Evolutionary conservation across 1,140 invertebrate species (phyloP).

Genomic region (Elymnias hypermnestra): DNA sequence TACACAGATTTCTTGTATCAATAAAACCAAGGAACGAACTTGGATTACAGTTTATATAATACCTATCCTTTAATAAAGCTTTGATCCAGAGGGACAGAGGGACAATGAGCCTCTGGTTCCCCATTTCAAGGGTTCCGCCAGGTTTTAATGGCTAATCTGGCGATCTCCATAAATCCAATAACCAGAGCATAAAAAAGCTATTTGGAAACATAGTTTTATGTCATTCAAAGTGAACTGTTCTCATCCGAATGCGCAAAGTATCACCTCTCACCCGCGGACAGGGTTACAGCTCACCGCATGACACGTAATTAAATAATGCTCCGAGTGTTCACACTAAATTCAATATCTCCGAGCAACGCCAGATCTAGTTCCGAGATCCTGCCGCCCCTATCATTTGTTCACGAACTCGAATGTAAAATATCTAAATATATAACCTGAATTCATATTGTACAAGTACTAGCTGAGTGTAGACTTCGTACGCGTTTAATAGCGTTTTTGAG

Average conservation of each 20-base stretch:
- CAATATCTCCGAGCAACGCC: slow-evolving; percentile 54
- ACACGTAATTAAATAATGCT: slow-evolving; percentile 73
- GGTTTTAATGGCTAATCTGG: too few relatives aligned
- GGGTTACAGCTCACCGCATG: slow-evolving; percentile 37
- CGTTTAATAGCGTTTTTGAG: too few relatives aligned
- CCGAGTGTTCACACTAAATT: slow-evolving; percentile 67
- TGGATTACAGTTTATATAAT: too few relatives aligned
- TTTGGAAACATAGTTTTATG: not conserved
- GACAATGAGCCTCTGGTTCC: too few relatives aligned
- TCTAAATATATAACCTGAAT: not conserved
- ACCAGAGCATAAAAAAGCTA: too few relatives aligned
- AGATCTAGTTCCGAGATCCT: slow-evolving; percentile 34
- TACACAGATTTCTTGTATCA: too few relatives aligned
- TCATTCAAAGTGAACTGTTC: not conserved
- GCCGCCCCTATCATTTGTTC: slow-evolving; percentile 20
- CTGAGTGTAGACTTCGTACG: too few relatives aligned
- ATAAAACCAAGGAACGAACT: too few relatives aligned
- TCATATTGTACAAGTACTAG: not conserved
- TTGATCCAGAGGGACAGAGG: too few relatives aligned
- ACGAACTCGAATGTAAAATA: not conserved
- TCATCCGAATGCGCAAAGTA: slow-evolving; percentile 27
- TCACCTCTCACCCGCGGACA: slow-evolving; percentile 49
- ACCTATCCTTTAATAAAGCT: too few relatives aligned
- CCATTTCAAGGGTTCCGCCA: too few relatives aligned
- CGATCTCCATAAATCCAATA: too few relatives aligned